Percentiles rank a stretch among this genome's conserved stretches.
These are phyloP conservation scores for Leuctra nigra DNA, from an alignment of 2,888 invertebrate genomes.

Conservation along the genomic window DNA sequence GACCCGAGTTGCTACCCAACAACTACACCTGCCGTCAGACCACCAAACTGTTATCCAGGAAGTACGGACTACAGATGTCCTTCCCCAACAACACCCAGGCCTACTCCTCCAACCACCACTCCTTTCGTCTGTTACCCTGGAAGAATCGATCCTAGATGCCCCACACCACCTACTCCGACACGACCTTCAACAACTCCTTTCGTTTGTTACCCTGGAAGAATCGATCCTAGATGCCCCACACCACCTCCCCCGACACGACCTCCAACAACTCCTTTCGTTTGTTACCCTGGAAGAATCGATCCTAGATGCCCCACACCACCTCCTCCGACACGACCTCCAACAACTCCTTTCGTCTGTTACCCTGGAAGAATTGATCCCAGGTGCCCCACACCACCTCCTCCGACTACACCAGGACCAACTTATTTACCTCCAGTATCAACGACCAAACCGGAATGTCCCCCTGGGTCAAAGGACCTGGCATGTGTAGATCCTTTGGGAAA, in stretches of 20 bases:
- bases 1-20: constrained; percentile 31
- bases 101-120: neutral
- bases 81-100: constrained; percentile 22
- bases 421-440: constrained; percentile 9
- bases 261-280: constrained; percentile 27
- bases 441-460: constrained; percentile 13
- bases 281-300: constrained; percentile 18
- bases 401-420: constrained; percentile 5
- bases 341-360: constrained; percentile 30
- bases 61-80: constrained; percentile 30
- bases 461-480: constrained; percentile 19
- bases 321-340: constrained; percentile 26
- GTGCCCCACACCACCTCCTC: constrained; percentile 30
- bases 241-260: constrained; percentile 32
- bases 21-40: neutral
- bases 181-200: constrained; percentile 26
- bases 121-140: neutral
- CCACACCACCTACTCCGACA: constrained; percentile 29
- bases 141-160: constrained; percentile 35
- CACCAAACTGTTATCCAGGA: constrained; percentile 31
- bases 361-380: constrained; percentile 35
- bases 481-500: constrained; percentile 14
- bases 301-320: constrained; percentile 27
- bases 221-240: constrained; percentile 34
- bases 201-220: constrained; percentile 36